Percentiles rank a stretch among this genome's conserved stretches.
phyloP scores from a whole-genome alignment of 1,140 invertebrate genomes.

The Papilio machaon region DNA sequence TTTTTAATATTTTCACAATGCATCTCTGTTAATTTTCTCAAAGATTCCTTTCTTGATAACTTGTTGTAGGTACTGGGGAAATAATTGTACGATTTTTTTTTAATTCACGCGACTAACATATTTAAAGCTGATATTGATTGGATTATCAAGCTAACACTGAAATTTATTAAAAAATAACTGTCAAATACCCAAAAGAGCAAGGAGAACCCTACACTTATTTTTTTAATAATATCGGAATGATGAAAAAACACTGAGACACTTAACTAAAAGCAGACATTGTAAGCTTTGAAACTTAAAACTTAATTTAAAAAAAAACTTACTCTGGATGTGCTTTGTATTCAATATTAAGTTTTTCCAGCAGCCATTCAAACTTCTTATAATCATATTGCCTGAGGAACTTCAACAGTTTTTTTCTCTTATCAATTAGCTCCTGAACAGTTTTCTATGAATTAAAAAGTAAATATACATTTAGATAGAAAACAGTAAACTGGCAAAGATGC shows the following conservation, averaged over 20 bases:
- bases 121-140: too few species aligned
- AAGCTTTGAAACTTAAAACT: too few species aligned
- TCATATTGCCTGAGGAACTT: slow-evolving; percentile 87
- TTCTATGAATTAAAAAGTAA: slow-evolving; percentile 55
- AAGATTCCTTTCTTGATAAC: slow-evolving; percentile 86
- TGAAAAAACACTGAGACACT: too few species aligned
- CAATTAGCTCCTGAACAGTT: slow-evolving; percentile 87
- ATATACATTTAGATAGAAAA: too few species aligned
- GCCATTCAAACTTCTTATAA: slow-evolving; percentile 93
- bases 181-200: too few species aligned
- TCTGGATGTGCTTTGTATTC: slow-evolving; percentile 86
- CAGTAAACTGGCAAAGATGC: too few species aligned
- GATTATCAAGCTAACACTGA: too few species aligned
- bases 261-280: too few species aligned
- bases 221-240: too few species aligned
- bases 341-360: slow-evolving; percentile 91
- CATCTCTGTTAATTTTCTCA: slow-evolving; percentile 85
- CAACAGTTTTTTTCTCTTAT: slow-evolving; percentile 88
- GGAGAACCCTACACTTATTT: too few species aligned
- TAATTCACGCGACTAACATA: too few species aligned
- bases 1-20: slow-evolving; percentile 86
- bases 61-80: slow-evolving; percentile 75
- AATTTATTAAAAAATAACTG: too few species aligned
- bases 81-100: not conserved
- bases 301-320: slow-evolving; percentile 67